Evolutionary conservation across 2,888 invertebrate genomes (phyloP).

Genomic region (Metopia argyrocephala): DNA sequence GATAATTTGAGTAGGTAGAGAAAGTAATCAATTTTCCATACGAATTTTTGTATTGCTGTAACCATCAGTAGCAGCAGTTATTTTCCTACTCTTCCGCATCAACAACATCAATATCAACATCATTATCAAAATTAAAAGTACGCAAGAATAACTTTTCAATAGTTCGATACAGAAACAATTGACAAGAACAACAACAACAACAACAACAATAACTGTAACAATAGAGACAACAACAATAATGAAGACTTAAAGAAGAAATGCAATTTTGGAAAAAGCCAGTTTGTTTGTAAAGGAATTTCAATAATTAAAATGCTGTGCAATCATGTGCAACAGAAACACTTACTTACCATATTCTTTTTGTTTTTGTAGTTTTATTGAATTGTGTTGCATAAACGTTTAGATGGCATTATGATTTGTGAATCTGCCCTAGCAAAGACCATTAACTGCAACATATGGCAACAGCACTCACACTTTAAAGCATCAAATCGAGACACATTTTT

Average conservation of each 20-base stretch:
- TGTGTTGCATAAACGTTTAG: slow-evolving; percentile 5
- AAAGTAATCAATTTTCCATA: neutral
- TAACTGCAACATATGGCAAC: neutral
- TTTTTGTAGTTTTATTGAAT: too few relatives aligned
- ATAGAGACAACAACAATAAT: neutral
- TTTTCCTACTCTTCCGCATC: too few relatives aligned
- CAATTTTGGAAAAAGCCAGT: neutral
- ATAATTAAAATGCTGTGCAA: slow-evolving; percentile 48
- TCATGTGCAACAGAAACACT: slow-evolving; percentile 50
- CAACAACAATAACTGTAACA: neutral
- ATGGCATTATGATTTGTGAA: slow-evolving; percentile 15
- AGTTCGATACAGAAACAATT: neutral
- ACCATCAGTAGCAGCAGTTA: neutral
- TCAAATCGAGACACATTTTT: neutral
- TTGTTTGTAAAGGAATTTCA: slow-evolving; percentile 33
- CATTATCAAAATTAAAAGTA: slow-evolving; percentile 44
- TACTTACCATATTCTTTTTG: slow-evolving; percentile 56
- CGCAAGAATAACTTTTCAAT: neutral
- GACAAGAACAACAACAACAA: neutral
- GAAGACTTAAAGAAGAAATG: neutral
- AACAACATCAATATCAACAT: slow-evolving; percentile 23
- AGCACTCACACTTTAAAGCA: neutral
- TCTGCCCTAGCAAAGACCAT: neutral
- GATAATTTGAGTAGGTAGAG: slow-evolving; percentile 20
- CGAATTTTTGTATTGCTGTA: neutral